These are phyloP conservation scores for Anthrax anthrax DNA, from an alignment of 2,888 invertebrate genomes.

Conservation along the genomic window DNA sequence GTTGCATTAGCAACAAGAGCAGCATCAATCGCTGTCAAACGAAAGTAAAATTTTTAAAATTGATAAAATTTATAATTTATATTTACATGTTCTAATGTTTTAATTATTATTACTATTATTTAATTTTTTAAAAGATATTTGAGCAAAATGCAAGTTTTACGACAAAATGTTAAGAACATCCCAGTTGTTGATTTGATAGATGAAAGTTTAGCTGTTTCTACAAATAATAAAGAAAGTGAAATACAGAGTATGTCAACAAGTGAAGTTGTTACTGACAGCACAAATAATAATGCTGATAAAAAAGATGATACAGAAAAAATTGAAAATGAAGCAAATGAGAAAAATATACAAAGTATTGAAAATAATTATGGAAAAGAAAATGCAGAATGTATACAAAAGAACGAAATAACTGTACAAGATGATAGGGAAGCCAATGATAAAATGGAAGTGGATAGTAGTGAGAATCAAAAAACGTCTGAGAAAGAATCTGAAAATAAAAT, in stretches of 20 bases:
- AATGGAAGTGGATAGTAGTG: not conserved
- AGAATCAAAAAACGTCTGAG: not conserved
- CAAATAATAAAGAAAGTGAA: not conserved
- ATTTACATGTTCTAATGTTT: not conserved
- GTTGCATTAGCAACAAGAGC: slow-evolving; percentile 76
- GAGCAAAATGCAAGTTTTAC: slow-evolving; percentile 23
- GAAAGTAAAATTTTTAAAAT: slow-evolving; percentile 27
- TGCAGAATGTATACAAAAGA: not conserved
- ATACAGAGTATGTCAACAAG: not conserved
- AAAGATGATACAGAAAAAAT: not conserved
- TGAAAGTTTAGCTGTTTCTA: slow-evolving; percentile 18
- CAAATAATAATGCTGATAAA: not conserved
- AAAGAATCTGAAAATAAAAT: slow-evolving; percentile 1
- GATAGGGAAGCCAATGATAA: not conserved
- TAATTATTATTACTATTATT: not conserved
- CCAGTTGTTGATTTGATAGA: slow-evolving; percentile 30
- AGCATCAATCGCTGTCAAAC: slow-evolving; percentile 71
- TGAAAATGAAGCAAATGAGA: not conserved
- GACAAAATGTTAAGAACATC: slow-evolving; percentile 26
- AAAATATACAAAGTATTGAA: not conserved
- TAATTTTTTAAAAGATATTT: slow-evolving; percentile 17
- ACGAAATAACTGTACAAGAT: not conserved
- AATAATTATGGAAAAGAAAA: not conserved
- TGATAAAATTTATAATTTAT: no score
- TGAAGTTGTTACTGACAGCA: no score